Base-by-base conservation (phyloP, 2,888 invertebrate species). In the Sarcophaga subvicina region DNA sequence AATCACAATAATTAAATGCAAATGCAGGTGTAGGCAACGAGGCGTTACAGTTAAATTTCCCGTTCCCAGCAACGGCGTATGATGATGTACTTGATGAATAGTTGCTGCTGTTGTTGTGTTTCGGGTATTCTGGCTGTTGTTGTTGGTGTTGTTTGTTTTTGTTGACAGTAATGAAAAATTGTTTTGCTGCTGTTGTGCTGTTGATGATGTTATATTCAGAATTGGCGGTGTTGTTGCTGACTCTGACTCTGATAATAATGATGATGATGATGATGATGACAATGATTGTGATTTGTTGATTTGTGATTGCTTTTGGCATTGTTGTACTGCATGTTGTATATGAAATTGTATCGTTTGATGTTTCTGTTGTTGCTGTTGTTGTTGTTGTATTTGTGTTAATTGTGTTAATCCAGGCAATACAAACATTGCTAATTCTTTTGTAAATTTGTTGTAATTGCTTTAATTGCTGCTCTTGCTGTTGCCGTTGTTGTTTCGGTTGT, bases 1-100 rank as follows among this genome's bases (percentile, higher is more conserved):
- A 91, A 91, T 92, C 90, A 91, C 91, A 91, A 92, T 90, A 91
- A 91, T 91, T 91, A 91, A 91, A 91, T 92, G 91, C 90, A 91
- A 91, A 91, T 92, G 91, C 85, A 89, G 86, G 86, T 88, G 91
- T 89, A 90, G 86, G 86, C 88, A 90, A 88, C 90, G 87, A 79
- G 87, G 82, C 88, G 88, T 88, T 80, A 89, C 85, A 89, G 86
- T 80, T 89, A 81, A 84, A 84, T 70, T 83, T 82, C 80, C 82
- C 77, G 72, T 71, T 75, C 49, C 37, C 66, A 76, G 45, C 60
- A 79, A 10, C 12, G 62, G 45, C 47, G 80, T 14, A 2, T 49
- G 66, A 25, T 47, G 62, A 47, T 64, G 64, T 12, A 64, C 47
- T 60, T 71, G 84, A 67, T 83, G 85, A 60, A 83, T 80, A 47